Evolutionary conservation across 2,888 invertebrate genomes (phyloP).

Genomic region (Ceratothoa steindachneri): DNA sequence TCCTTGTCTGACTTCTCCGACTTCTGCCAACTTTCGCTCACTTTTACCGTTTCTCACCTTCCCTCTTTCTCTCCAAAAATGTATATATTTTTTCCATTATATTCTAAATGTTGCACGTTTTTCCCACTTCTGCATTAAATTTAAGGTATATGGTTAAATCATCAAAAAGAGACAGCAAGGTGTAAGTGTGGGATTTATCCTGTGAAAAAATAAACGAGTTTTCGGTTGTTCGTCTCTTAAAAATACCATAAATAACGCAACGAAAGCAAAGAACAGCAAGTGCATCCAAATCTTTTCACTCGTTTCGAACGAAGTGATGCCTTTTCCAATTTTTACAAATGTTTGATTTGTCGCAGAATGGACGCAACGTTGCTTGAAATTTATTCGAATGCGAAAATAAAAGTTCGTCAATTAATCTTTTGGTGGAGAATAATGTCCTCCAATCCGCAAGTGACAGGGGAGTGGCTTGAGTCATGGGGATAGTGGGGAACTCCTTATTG

Average conservation of each 20-base stretch:
- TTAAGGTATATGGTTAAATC: too few relatives aligned
- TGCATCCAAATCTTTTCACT: background rate
- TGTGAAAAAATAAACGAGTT: too few relatives aligned
- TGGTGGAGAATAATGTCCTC: background rate
- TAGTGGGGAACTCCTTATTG: background rate
- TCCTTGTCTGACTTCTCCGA: background rate
- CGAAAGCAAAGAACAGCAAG: background rate
- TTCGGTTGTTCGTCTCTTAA: too few relatives aligned
- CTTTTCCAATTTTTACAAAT: background rate
- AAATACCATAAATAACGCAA: background rate
- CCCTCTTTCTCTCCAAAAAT: too few relatives aligned
- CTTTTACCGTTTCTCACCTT: too few relatives aligned
- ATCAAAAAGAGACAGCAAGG: too few relatives aligned
- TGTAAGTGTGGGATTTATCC: too few relatives aligned
- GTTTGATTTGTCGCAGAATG: background rate
- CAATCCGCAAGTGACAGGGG: background rate
- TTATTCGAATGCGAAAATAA: background rate
- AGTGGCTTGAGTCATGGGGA: too few relatives aligned
- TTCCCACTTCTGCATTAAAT: too few relatives aligned
- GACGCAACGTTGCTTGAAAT: background rate
- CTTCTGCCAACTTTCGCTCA: too few relatives aligned
- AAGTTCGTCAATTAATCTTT: background rate
- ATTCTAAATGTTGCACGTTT: too few relatives aligned
- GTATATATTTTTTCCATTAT: too few relatives aligned
- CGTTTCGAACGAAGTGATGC: background rate